Conservation (phyloP, 2,888 invertebrate species). For the Hybos culiciformis region DNA sequence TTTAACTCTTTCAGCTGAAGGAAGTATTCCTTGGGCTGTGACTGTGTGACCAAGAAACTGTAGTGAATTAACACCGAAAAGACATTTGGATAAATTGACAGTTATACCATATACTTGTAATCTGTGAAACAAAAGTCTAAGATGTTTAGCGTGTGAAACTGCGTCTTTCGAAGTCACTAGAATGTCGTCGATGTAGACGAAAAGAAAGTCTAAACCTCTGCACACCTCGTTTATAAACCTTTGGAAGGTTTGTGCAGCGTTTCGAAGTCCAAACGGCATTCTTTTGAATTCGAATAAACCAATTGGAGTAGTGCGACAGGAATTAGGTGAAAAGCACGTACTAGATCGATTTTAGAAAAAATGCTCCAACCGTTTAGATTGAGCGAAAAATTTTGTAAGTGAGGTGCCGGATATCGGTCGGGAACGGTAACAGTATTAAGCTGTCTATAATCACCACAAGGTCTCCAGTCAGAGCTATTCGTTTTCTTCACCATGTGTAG, state of each 20-base stretch:
- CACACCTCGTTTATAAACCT: background rate
- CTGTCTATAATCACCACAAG: slow-evolving; percentile 6
- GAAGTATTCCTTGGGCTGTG: background rate
- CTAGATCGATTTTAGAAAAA: slow-evolving; percentile 4
- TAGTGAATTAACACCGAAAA: background rate
- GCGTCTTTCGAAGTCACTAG: background rate
- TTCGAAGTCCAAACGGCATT: background rate
- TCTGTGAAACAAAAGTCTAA: background rate
- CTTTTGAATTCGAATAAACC: slow-evolving; percentile 22
- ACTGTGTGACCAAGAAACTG: background rate
- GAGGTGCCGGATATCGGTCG: slow-evolving; percentile 5
- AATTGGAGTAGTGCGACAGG: slow-evolving; percentile 19
- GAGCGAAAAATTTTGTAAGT: slow-evolving; percentile 2
- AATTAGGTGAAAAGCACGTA: slow-evolving; percentile 4
- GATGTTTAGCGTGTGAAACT: background rate
- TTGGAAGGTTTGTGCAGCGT: background rate
- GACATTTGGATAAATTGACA: background rate
- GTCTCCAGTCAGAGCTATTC: slow-evolving; percentile 3
- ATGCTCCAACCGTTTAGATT: background rate
- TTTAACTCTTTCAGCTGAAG: background rate
- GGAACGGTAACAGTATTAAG: slow-evolving; percentile 4
- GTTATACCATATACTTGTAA: background rate
- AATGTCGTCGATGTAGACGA: background rate
- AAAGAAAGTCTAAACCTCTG: background rate
- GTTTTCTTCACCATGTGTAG: slow-evolving; percentile 5